A percentile compares a stretch with the other conserved stretches of the same genome.
phyloP scores from a whole-genome alignment of 2,113 vertebrate genomes.

The Dolichotis patagonum region DNA sequence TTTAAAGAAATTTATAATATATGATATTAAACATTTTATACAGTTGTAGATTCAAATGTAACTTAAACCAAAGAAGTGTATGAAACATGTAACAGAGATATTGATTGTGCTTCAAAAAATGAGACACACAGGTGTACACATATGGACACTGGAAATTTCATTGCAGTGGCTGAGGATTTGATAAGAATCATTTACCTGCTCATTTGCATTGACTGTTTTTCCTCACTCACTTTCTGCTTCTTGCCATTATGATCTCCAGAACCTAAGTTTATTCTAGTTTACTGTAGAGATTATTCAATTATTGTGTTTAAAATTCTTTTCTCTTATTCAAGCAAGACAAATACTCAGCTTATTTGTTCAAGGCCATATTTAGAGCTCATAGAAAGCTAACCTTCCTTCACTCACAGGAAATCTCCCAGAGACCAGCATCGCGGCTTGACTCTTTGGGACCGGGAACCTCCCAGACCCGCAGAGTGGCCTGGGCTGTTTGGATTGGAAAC shows the following conservation, averaged over 20 bases:
- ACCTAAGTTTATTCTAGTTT: neutral
- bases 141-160: neutral
- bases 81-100: neutral
- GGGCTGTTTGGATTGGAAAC: too few relatives aligned
- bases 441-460: too few relatives aligned
- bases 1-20: neutral
- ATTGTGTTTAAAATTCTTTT: neutral
- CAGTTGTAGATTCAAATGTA: neutral
- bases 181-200: neutral
- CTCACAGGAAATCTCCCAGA: too few relatives aligned
- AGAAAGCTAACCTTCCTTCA: neutral
- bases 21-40: neutral
- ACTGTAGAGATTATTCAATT: neutral
- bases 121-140: neutral
- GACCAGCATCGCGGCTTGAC: too few relatives aligned
- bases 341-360: neutral
- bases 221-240: accelerated
- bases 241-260: accelerated
- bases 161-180: neutral
- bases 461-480: too few relatives aligned
- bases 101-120: neutral
- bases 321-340: neutral
- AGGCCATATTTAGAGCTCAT: neutral
- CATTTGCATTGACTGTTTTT: neutral
- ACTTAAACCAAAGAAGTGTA: neutral